These are phyloP conservation scores for Bucorvus abyssinicus DNA, from an alignment of 2,797 vertebrate species.

Conservation along the genomic window DNA sequence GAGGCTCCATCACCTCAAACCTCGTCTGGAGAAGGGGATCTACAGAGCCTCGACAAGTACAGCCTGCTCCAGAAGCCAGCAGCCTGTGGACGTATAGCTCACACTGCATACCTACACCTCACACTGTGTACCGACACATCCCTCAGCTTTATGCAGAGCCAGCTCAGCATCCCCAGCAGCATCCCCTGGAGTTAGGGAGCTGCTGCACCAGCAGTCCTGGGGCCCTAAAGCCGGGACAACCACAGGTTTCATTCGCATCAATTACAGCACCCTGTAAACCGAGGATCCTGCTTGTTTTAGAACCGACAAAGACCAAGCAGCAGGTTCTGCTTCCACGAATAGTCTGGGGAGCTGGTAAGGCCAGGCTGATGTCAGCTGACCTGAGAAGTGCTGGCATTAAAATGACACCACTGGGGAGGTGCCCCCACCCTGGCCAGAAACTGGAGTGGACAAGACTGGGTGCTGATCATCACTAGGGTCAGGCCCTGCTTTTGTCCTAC, in stretches of 20 bases:
- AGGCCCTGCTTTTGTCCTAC: background rate
- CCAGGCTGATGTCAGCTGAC: background rate
- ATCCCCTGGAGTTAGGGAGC: background rate
- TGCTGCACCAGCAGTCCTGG: background rate
- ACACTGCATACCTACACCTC: background rate
- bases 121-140: background rate
- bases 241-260: constrained; percentile 3
- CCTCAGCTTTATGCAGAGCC: background rate
- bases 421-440: background rate
- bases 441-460: background rate
- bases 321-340: constrained; percentile 14
- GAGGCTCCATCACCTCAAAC: background rate
- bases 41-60: background rate
- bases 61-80: background rate
- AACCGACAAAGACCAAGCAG: accelerated
- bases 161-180: background rate
- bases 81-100: background rate
- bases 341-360: background rate
- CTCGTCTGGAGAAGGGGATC: background rate
- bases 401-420: background rate
- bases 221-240: background rate
- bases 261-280: constrained; percentile 41
- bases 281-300: constrained; percentile 35
- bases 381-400: background rate
- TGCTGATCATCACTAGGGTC: accelerated